Evolutionary conservation across 1,140 invertebrate genomes (phyloP), one percentile per base, ranked within the genome.

Genomic region (Drosophila carrolli): DNA sequence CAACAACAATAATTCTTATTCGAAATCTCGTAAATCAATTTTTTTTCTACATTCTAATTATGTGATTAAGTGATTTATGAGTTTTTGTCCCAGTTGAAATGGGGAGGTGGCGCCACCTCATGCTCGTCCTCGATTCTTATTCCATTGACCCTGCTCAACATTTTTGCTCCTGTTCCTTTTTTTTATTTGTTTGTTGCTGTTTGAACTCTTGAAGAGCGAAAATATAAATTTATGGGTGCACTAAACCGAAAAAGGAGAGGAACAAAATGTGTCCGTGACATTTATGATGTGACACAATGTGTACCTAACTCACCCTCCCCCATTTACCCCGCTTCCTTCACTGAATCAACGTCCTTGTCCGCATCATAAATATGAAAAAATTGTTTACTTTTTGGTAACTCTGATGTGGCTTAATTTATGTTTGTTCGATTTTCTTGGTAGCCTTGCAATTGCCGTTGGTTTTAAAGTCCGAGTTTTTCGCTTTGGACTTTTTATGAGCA

Each of bases 21-120:
- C 65, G 57, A 84, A 88, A 90, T 89, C 84, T 88, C 84, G 84
- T 88, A 88, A 88, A 88, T 88, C 84, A 88, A 88, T 89, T 89
- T 78, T 89, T 81, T 89, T 83, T 88, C 81, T 67, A 81, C 84
- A 89, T 89, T 88, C 84, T 88, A 88, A 88, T 88, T 88, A 88
- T 88, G 84, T 88, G 84, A 88, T 88, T 88, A 88, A 88, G 84
- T 88, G 84, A 88, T 88, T 88, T 88, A 88, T 89, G 84, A 75
- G 65, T 59, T 83, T 81, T 57, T 73, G 56, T 60, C 65, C 60
- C 32, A 48, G 32, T 16, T 32, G 35, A 32, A 47, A 62, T 56
- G 50, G 58, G 44, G 40, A 29, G 38, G 55, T 58, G 70, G 50
- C 44, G 37, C 41, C 47, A 54, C 32, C 41, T 58, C 16, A 60